Conservation (phyloP, 2,113 vertebrate species). For the Cyprinus carpio region DNA sequence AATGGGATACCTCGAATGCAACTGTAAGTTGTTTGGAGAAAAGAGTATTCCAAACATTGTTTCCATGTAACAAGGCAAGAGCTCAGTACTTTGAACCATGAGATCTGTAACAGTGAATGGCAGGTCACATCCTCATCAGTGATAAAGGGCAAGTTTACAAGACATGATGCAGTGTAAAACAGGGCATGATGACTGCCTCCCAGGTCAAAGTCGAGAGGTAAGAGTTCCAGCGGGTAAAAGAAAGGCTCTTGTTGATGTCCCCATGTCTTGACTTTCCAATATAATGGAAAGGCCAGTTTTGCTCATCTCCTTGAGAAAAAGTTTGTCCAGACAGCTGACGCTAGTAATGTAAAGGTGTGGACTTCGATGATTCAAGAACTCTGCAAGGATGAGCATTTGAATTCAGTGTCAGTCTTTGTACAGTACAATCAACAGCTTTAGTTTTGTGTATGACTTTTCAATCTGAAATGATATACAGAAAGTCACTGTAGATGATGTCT, state of each 20-base stretch:
- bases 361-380: slow-evolving; percentile 26
- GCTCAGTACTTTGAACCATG: slow-evolving; percentile 25
- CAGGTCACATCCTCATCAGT: slow-evolving; percentile 1
- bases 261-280: slow-evolving; percentile 28
- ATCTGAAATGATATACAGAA: slow-evolving; percentile 7
- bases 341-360: slow-evolving; percentile 14
- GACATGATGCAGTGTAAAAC: neutral
- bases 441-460: slow-evolving; percentile 6
- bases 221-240: slow-evolving; percentile 55
- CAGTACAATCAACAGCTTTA: slow-evolving; percentile 10
- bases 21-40: neutral
- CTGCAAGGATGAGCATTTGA: slow-evolving; percentile 37
- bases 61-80: slow-evolving; percentile 7
- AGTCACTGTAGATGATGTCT: neutral
- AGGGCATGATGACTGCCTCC: slow-evolving; percentile 39
- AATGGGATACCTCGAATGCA: neutral
- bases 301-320: slow-evolving; percentile 21
- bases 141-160: slow-evolving; percentile 10
- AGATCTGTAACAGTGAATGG: slow-evolving; percentile 24
- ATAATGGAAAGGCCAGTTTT: neutral
- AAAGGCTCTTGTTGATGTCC: slow-evolving; percentile 47
- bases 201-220: slow-evolving; percentile 41
- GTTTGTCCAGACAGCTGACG: slow-evolving; percentile 1
- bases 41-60: neutral
- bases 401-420: slow-evolving; percentile 21